These are phyloP conservation scores for Oryzias javanicus DNA, from an alignment of 2,113 vertebrate species.

Conservation along the genomic window DNA sequence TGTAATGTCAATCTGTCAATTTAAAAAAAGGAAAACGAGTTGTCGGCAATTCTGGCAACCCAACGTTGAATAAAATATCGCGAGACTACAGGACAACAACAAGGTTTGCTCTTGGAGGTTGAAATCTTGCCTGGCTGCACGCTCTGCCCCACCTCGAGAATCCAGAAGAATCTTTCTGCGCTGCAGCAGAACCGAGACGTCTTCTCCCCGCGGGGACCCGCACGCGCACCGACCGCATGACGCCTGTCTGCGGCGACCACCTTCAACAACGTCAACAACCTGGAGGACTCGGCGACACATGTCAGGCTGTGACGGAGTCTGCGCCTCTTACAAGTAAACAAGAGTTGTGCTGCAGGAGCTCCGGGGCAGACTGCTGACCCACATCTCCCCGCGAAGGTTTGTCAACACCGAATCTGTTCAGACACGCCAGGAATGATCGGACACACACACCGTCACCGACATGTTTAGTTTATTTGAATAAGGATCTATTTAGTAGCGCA, in stretches of 20 bases:
- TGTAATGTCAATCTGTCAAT: not conserved
- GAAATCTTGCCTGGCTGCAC: conserved; percentile 61
- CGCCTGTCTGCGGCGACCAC: conserved; percentile 11
- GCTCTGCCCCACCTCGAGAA: conserved; percentile 32
- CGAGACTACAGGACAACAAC: conserved; percentile 21
- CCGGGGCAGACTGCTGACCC: conserved; percentile 19
- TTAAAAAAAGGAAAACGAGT: not conserved
- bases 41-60: conserved; percentile 56
- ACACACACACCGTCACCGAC: too few relatives aligned
- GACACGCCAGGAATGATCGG: too few relatives aligned
- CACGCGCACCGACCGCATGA: conserved; percentile 12
- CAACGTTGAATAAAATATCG: conserved; percentile 28
- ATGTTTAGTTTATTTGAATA: too few relatives aligned
- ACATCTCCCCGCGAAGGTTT: conserved; percentile 12
- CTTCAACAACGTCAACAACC: conserved; percentile 13
- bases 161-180: conserved; percentile 36
- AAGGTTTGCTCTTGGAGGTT: conserved; percentile 31
- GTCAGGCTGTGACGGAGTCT: conserved; percentile 9
- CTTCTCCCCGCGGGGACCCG: conserved; percentile 1
- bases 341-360: conserved; percentile 24
- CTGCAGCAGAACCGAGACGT: conserved; percentile 2
- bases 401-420: conserved; percentile 11
- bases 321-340: conserved; percentile 5
- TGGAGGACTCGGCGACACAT: conserved; percentile 15
- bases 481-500: too few relatives aligned